Percentiles rank a stretch among this genome's conserved stretches.
Evolutionary conservation across 2,888 invertebrate species (phyloP).

Genomic region (Empis stercorea): DNA sequence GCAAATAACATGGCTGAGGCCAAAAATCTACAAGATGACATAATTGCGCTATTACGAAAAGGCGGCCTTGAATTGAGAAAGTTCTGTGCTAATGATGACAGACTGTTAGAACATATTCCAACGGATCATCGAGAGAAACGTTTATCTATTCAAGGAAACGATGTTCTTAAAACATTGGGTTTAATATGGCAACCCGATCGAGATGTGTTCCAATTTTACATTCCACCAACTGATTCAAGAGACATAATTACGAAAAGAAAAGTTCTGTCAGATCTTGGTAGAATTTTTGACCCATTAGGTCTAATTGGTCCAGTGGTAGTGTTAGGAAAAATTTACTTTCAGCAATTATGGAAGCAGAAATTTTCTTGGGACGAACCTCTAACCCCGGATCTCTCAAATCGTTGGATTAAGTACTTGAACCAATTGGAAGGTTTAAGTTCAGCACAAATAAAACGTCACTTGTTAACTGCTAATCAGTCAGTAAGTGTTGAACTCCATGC

Average conservation of each 20-base stretch:
- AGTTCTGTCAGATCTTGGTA: constrained; percentile 3
- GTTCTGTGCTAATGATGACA: constrained; percentile 10
- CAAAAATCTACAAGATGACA: constrained; percentile 5
- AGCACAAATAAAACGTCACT: not conserved
- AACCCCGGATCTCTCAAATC: not conserved
- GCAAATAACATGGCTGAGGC: constrained; percentile 9
- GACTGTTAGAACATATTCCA: constrained; percentile 6
- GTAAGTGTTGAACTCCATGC: constrained; percentile 2
- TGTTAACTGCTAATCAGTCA: not conserved
- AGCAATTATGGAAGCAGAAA: constrained; percentile 4
- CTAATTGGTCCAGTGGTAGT: constrained; percentile 5
- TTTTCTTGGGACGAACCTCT: not conserved
- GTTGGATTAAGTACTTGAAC: not conserved
- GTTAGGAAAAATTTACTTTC: constrained; percentile 2
- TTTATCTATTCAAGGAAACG: not conserved
- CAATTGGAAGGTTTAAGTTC: not conserved
- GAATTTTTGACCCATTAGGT: constrained; percentile 8
- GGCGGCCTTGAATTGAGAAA: constrained; percentile 11
- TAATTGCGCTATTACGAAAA: constrained; percentile 5
- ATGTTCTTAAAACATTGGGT: constrained; percentile 8
- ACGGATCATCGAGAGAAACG: constrained; percentile 4
- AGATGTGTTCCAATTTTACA: constrained; percentile 3
- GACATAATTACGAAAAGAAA: not conserved
- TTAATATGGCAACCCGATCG: constrained; percentile 6
- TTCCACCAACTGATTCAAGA: not conserved